Base-by-base conservation (phyloP, 64 coral and sea anemone genomes). In the Montipora sp. region DNA sequence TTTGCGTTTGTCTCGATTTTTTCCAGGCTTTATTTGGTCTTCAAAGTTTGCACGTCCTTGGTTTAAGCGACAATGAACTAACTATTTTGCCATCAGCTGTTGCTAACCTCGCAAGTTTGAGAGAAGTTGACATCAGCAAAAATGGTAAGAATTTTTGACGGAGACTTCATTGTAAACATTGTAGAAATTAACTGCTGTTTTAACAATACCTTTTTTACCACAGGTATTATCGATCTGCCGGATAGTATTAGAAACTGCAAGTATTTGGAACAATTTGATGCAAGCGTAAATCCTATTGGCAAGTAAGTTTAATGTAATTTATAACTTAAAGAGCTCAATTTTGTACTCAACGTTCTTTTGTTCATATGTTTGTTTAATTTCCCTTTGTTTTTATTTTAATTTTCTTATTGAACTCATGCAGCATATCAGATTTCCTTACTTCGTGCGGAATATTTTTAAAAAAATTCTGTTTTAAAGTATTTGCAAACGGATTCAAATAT, bases 161-260 rank as follows among this genome's bases (percentile, higher is more conserved):
- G 53, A 57, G 53, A 6, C 53, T 57, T 57, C 11, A 11, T 0
- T 57, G 53, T 57, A 36, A 36, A 36, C 36, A 36, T 36, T 36
- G 0, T 36, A 36, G 36, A 36, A 36, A 36, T 36, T 36, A 36
- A 36, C 36, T 36, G 0, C 36, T 36, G 36, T 36, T 36, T 2
- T 36, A 36, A 36, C 0, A 2, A 36, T 36, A 50, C 70, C 71
- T 21, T 73, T 20, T 71, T 85, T 84, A 18, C 77, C 70, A 14
- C 46, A 99, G 98, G 98, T 77, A 96, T 99, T 47, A 94, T 96
- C 47, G 98, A 96, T 76, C 83, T 99, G 16, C 98, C 98, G 50
- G 98, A 99, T 48, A 99, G 87, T 74, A 88, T 99, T 51, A 93
- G 94, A 84, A 91, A 84, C 6, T 99, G 98, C 79, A 96, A 92